phyloP scores from a whole-genome alignment of 2,888 invertebrate species.

The Autographa gamma region DNA sequence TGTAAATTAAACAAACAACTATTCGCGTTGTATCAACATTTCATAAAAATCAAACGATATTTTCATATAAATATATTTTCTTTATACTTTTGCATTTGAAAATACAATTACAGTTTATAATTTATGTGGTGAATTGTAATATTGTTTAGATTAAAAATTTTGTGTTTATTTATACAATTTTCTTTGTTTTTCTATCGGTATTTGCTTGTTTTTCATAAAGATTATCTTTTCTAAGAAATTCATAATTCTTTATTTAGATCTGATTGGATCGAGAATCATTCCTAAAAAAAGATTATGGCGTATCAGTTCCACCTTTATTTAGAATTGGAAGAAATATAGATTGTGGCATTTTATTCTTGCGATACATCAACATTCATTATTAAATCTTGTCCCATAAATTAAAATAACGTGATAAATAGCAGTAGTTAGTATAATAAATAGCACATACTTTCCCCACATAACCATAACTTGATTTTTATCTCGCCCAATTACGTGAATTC shows the following conservation, averaged over 20 bases:
- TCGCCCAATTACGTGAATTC: slow-evolving; percentile 51
- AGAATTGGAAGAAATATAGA: not conserved
- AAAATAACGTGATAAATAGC: slow-evolving; percentile 30
- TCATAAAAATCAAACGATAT: slow-evolving; percentile 42
- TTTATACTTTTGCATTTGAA: slow-evolving; percentile 30
- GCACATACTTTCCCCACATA: slow-evolving; percentile 12
- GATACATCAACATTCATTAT: not conserved
- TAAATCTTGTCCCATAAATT: slow-evolving; percentile 10
- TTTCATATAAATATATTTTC: slow-evolving; percentile 16
- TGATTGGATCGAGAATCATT: not conserved
- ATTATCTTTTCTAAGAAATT: not conserved
- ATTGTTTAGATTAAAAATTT: slow-evolving; percentile 25
- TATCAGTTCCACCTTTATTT: not conserved
- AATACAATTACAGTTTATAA: slow-evolving; percentile 29
- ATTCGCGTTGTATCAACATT: slow-evolving; percentile 31
- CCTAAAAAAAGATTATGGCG: not conserved
- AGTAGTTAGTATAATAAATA: slow-evolving; percentile 25
- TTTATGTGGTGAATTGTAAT: slow-evolving; percentile 35
- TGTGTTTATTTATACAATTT: slow-evolving; percentile 23
- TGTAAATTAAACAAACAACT: slow-evolving; percentile 2
- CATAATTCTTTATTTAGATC: not conserved
- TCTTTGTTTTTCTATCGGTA: slow-evolving; percentile 5
- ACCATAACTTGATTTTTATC: slow-evolving; percentile 44
- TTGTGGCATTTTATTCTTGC: not conserved
- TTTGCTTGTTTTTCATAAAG: not conserved